A percentile compares a stretch with the other conserved stretches of the same genome.
These are phyloP conservation scores for Chironomus tepperi DNA, from an alignment of 1,140 invertebrate species.

Conservation along the genomic window DNA sequence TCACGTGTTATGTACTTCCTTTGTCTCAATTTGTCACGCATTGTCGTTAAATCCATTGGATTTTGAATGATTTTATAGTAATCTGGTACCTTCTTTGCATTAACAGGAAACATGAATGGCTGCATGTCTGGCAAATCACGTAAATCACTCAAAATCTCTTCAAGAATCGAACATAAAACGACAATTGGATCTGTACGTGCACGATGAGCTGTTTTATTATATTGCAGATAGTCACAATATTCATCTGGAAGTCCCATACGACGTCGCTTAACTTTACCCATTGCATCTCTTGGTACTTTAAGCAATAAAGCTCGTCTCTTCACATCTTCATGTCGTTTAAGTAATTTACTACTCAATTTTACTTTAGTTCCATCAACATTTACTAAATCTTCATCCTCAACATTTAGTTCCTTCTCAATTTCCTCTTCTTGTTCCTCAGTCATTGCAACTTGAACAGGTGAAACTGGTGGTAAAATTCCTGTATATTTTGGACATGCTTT, in stretches of 20 bases:
- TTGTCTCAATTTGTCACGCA: conserved; percentile 83
- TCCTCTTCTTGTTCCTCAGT: conserved; percentile 76
- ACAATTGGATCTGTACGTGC: conserved; percentile 94
- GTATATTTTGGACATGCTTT: conserved; percentile 93
- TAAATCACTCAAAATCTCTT: conserved; percentile 90
- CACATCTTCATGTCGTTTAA: conserved; percentile 70
- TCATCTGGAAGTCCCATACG: conserved; percentile 55
- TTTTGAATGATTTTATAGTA: conserved; percentile 86
- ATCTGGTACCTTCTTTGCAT: conserved; percentile 86
- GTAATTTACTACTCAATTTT: conserved; percentile 68
- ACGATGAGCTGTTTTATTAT: conserved; percentile 79
- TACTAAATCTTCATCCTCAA: conserved; percentile 76
- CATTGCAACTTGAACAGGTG: conserved; percentile 65
- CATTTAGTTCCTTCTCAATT: conserved; percentile 63
- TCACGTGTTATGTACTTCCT: conserved; percentile 91
- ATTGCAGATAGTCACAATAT: conserved; percentile 90
- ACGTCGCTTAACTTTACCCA: conserved; percentile 58
- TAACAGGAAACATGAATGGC: conserved; percentile 91
- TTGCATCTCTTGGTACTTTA: conserved; percentile 72
- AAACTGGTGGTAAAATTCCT: conserved; percentile 47
- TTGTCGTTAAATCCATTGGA: conserved; percentile 97
- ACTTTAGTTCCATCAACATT: conserved; percentile 89
- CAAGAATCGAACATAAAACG: conserved; percentile 84
- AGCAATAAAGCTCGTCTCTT: conserved; percentile 69
- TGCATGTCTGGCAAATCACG: conserved; percentile 84